Base-by-base conservation (phyloP, 2,888 invertebrate species). In the Melinopterus prodromus region DNA sequence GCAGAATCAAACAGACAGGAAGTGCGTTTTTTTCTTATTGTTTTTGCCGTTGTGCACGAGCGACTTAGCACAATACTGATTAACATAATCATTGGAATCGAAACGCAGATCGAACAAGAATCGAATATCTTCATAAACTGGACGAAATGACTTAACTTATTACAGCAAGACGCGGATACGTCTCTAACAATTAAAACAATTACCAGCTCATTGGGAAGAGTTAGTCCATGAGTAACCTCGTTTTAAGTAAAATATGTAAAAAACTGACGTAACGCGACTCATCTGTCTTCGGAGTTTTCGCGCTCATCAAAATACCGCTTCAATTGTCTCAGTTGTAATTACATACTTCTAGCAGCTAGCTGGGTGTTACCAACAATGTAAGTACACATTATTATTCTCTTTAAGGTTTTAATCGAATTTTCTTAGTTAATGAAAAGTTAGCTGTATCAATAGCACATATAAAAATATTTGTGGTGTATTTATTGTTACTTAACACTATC, bases 211-310 rank as follows among this genome's bases (percentile, higher is more conserved):
- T 81, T 79, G 75, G 78, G 78, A 37, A n/a, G 80, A 69, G 79
- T 72, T 70, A 69, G 79, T 72, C 70, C 79, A 80, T 77, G 77
- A 80, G 79, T 79, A 77, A 77, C 75, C 77, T 79, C 71, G 77
- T 81, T 81, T 81, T 79, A 71, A 81, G 79, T 35, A 79, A 81
- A 81, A 81, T 81, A 79, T 81, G 80, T 81, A 80, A 81, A 80
- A 71, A 79, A 79, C 74, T 81, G 80, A 81, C 80, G 80, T 81
- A 81, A 81, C 69, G 36, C 53, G 36, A 26, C 79, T 74, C 77
- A 69, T 70, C 72, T 75, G 70, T 38, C 78, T 77, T 72, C 76
- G 53, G 78, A 74, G n/a, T 74, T 35, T 35, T 72, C 76, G 69
- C 78, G 76, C 74, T 77, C 69, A 78, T 80, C 78, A 80, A 80